These are phyloP conservation scores for Sphaerophoria rueppellii DNA, from an alignment of 2,888 invertebrate genomes.

Conservation along the genomic window DNA sequence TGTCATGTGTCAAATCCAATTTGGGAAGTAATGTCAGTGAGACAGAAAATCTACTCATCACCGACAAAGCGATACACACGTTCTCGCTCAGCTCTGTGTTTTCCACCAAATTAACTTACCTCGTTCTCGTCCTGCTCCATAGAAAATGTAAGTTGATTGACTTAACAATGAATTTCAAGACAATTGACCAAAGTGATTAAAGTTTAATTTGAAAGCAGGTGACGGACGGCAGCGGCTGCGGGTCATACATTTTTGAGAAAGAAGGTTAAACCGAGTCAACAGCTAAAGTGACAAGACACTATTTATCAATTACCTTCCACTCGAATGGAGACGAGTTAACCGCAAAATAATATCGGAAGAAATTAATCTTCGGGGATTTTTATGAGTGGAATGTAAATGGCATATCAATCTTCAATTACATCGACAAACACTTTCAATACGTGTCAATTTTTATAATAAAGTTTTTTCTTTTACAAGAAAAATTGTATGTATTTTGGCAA, in stretches of 20 bases:
- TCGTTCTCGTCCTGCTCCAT: background rate
- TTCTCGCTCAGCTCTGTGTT: too few species aligned
- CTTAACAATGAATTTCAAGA: conserved; percentile 47
- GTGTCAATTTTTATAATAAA: too few species aligned
- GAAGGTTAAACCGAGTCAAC: conserved; percentile 55
- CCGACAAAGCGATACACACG: background rate
- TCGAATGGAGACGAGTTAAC: conserved; percentile 32
- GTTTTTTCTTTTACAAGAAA: too few species aligned
- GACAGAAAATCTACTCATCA: conserved; percentile 41
- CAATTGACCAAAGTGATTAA: conserved; percentile 62
- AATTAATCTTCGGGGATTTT: conserved; percentile 45
- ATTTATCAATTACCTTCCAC: conserved; percentile 67
- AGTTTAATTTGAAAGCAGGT: conserved; percentile 53
- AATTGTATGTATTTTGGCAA: too few species aligned
- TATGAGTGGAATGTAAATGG: conserved; percentile 27
- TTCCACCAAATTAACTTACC: conserved; percentile 33
- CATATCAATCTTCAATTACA: conserved; percentile 43
- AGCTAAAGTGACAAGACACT: conserved; percentile 56
- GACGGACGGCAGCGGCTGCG: background rate
- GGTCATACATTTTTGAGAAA: conserved; percentile 28
- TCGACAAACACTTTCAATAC: conserved; percentile 27
- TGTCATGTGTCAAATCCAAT: conserved; percentile 61
- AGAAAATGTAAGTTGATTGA: conserved; percentile 2
- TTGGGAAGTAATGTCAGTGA: conserved; percentile 32
- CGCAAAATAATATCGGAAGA: conserved; percentile 39